Evolutionary conservation across 2,113 vertebrate species (phyloP), one percentile per base, ranked within the genome.

Genomic region (Penelope pileata): DNA sequence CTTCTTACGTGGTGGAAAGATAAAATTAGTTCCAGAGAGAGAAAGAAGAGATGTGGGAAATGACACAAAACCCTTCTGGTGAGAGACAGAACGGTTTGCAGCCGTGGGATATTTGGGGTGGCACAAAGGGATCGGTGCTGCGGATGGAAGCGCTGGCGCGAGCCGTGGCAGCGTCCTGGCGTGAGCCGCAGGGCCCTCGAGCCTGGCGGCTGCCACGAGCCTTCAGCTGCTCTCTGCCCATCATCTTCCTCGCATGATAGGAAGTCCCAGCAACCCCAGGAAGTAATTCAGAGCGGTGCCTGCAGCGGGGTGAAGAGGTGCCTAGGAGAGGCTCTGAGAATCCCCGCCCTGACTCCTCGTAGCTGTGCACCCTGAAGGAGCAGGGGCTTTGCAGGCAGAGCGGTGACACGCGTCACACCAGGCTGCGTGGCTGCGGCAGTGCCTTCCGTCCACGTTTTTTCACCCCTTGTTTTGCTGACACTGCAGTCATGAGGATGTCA

Each of bases 181-280:
- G 4, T 75, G 69, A 72, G 21, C 1, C 1, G 10, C 42, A 53
- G 59, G 7, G 17, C 30, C 66, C 63, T 83, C 0, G 2, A 58
- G n/a, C n/a, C n/a, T n/a, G n/a, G n/a, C n/a, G n/a, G n/a, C n/a
- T n/a, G n/a, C n/a, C n/a, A n/a, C n/a, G n/a, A n/a, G n/a, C n/a
- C n/a, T n/a, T n/a, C n/a, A n/a, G n/a, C n/a, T n/a, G n/a, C n/a
- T n/a, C n/a, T n/a, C n/a, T n/a, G n/a, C n/a, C 90, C 85, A 56
- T 79, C 64, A 88, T 91, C 91, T 90, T 93, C 84, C 78, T 68
- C 12, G 1, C 50, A 90, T 43, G 94, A 96, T 85, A 60, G 69
- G 87, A 93, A 85, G 91, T 87, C 90, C 93, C 91, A 36, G 94
- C 95, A 96, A 90, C 89, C 87, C 93, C 85, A 94, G 95, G 96